Percentiles rank a stretch among this genome's conserved stretches.
Evolutionary conservation across 2,113 vertebrate genomes (phyloP).

Genomic region (Melozone crissalis): DNA sequence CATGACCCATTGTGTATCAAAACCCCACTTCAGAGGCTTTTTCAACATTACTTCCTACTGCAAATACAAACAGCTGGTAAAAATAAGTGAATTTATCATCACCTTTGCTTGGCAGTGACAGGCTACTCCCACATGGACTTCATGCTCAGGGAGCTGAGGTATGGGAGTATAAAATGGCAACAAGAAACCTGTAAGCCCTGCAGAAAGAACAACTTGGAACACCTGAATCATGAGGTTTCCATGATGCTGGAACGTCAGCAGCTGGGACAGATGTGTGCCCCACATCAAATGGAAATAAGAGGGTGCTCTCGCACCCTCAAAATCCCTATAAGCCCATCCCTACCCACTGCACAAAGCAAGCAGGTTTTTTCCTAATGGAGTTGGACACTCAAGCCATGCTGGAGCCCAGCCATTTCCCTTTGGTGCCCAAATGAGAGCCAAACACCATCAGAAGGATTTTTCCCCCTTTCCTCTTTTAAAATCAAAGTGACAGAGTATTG

Average conservation of each 20-base stretch:
- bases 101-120: not conserved
- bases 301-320: not conserved
- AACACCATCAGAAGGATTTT: not conserved
- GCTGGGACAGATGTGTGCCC: not conserved
- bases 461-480: fast-evolving
- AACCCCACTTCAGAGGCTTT: not conserved
- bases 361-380: not conserved
- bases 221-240: not conserved
- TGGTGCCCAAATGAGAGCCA: not conserved
- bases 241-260: not conserved
- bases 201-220: not conserved
- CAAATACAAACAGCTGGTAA: not conserved
- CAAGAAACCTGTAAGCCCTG: not conserved
- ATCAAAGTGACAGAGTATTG: not conserved
- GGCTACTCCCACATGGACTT: not conserved
- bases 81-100: not conserved
- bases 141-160: not conserved
- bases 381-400: not conserved
- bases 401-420: not conserved
- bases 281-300: fast-evolving
- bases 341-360: not conserved
- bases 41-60: not conserved
- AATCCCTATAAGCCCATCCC: not conserved
- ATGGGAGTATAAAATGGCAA: not conserved
- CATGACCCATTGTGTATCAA: not conserved